Evolutionary conservation across 2,888 invertebrate species (phyloP).

Genomic region (Neria commutata): DNA sequence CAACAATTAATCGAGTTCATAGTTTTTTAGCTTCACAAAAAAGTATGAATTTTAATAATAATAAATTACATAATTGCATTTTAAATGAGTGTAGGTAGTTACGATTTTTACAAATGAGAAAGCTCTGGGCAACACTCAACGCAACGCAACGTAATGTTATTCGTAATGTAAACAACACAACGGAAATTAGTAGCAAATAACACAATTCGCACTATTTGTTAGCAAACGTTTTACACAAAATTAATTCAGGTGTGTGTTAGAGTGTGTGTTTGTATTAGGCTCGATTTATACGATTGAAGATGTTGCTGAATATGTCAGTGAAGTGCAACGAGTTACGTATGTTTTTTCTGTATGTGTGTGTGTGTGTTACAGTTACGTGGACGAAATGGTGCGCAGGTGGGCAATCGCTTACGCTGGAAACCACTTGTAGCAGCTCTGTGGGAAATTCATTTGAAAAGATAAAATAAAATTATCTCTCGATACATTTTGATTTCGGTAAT

Average conservation of each 20-base stretch:
- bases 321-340: neutral
- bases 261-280: constrained; percentile 21
- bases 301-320: neutral
- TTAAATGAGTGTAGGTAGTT: neutral
- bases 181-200: neutral
- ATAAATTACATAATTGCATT: neutral
- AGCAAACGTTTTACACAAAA: neutral
- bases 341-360: too few relatives aligned
- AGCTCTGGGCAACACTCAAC: neutral
- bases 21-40: neutral
- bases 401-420: too few relatives aligned
- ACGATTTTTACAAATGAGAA: too few relatives aligned
- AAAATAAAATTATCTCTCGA: too few relatives aligned
- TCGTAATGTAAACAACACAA: neutral
- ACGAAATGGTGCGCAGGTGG: too few relatives aligned
- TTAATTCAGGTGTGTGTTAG: neutral
- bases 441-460: too few relatives aligned
- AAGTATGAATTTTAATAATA: neutral
- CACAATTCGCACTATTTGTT: neutral
- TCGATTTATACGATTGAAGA: constrained; percentile 19
- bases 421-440: too few relatives aligned
- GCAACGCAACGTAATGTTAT: neutral
- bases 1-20: neutral
- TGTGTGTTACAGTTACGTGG: neutral
- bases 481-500: too few relatives aligned